Conservation (phyloP, 2,113 vertebrate species). For the Theristicus caerulescens region DNA sequence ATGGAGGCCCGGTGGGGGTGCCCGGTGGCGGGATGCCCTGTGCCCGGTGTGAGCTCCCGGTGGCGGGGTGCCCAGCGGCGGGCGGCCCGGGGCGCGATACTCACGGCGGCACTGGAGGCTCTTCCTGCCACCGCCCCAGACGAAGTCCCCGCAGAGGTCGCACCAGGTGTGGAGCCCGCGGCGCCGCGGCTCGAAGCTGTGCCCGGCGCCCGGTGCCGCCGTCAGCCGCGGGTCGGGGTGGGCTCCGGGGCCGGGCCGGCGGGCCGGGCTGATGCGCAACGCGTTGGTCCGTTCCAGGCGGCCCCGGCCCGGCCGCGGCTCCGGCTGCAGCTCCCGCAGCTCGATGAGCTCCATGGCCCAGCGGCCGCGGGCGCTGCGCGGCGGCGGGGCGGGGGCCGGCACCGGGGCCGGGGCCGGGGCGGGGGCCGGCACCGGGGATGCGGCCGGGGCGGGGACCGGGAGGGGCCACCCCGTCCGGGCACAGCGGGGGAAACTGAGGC, state of each 20-base stretch:
- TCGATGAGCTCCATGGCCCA: conserved; percentile 17
- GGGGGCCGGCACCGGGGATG: neutral
- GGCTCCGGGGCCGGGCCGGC: conserved; percentile 68
- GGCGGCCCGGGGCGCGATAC: conserved; percentile 63
- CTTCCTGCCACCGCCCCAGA: conserved; percentile 93
- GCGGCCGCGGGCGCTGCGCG: neutral
- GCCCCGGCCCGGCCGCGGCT: conserved; percentile 57
- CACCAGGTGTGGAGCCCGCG: conserved; percentile 90
- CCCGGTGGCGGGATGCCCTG: neutral
- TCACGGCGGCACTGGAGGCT: conserved; percentile 89
- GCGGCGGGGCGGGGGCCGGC: neutral
- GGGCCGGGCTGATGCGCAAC: conserved; percentile 83
- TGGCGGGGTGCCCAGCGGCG: neutral
- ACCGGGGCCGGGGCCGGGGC: neutral
- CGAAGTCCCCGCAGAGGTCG: conserved; percentile 95
- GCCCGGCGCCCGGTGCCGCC: conserved; percentile 74
- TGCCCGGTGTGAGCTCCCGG: too few relatives aligned
- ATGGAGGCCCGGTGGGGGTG: neutral
- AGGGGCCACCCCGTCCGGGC: neutral
- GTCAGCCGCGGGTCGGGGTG: conserved; percentile 64
- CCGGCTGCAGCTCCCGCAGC: conserved; percentile 65
- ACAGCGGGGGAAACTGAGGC: conserved; percentile 19
- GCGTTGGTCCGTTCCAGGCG: conserved; percentile 88
- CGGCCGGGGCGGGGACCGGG: neutral
- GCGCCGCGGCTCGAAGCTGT: conserved; percentile 85